A percentile compares a stretch with the other conserved stretches of the same genome.
phyloP scores from a whole-genome alignment of 1,140 invertebrate genomes.

The Drosophila orena region DNA sequence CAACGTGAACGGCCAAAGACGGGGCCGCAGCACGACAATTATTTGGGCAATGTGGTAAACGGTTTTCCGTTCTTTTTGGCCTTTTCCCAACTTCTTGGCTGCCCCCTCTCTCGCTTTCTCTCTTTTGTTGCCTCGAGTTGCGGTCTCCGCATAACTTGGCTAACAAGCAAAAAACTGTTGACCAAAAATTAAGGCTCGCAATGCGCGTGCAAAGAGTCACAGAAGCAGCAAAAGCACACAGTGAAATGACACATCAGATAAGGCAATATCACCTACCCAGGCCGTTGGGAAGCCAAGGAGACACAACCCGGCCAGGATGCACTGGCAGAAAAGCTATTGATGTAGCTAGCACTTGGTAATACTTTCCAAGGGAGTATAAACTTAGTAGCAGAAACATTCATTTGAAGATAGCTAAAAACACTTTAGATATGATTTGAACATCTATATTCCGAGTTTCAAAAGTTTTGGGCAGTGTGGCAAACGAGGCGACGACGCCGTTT shows the following conservation, averaged over 20 bases:
- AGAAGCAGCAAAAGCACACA: constrained; percentile 61
- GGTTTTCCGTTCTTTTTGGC: constrained; percentile 38
- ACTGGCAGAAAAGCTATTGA: constrained; percentile 10
- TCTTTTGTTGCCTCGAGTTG: background rate
- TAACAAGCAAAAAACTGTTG: constrained; percentile 78
- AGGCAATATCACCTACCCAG: constrained; percentile 79
- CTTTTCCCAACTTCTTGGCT: constrained; percentile 6
- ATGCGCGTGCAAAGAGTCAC: constrained; percentile 71
- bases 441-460: too few species aligned
- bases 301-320: constrained; percentile 17
- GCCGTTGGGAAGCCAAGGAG: constrained; percentile 24
- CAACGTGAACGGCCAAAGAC: constrained; percentile 28
- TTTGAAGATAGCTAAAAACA: too few species aligned
- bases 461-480: constrained; percentile 7
- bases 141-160: constrained; percentile 54
- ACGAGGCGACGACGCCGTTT: constrained; percentile 48
- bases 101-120: background rate
- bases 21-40: constrained; percentile 55
- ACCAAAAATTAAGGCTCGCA: constrained; percentile 70
- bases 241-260: constrained; percentile 83
- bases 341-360: too few species aligned
- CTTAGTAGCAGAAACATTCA: too few species aligned
- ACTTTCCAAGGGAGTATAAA: too few species aligned
- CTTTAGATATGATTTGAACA: too few species aligned
- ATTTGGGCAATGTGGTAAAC: constrained; percentile 66